Conservation (phyloP, 2,888 invertebrate species). For the Apocheima hispidaria region DNA sequence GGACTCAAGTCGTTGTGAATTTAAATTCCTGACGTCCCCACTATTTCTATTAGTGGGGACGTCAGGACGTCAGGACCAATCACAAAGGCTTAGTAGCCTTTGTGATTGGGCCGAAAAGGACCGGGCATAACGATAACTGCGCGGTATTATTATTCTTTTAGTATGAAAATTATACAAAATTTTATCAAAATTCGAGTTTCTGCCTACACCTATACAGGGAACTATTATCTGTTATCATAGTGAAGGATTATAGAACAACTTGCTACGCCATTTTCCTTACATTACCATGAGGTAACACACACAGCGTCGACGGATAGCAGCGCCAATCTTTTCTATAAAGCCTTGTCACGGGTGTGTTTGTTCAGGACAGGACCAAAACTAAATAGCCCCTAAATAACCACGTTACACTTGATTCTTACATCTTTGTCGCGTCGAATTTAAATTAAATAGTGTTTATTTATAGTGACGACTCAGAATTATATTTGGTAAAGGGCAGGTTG, state of each 20-base stretch:
- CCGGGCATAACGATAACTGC: too few relatives aligned
- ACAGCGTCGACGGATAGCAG: neutral
- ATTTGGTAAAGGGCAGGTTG: neutral
- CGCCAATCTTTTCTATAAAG: conserved; percentile 1
- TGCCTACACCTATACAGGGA: neutral
- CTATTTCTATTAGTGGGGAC: too few relatives aligned
- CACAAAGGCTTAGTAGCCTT: too few relatives aligned
- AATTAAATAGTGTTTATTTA: conserved; percentile 21
- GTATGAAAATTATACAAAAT: neutral
- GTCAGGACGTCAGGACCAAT: too few relatives aligned
- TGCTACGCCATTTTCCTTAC: neutral
- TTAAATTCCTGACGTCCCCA: too few relatives aligned
- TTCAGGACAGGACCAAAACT: conserved; percentile 33
- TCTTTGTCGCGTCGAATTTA: conserved; percentile 15
- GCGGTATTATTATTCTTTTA: too few relatives aligned
- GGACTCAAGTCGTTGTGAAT: too few relatives aligned
- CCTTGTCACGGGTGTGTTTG: conserved; percentile 24
- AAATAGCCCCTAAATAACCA: conserved; percentile 26
- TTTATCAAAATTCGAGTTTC: neutral
- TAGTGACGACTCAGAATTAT: conserved; percentile 6
- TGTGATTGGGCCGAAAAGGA: too few relatives aligned
- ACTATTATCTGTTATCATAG: neutral
- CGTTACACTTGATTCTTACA: conserved; percentile 29
- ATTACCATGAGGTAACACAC: neutral
- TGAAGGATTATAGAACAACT: neutral